Base-by-base conservation (phyloP, 2,888 invertebrate species). In the Yponomeuta sedellus region DNA sequence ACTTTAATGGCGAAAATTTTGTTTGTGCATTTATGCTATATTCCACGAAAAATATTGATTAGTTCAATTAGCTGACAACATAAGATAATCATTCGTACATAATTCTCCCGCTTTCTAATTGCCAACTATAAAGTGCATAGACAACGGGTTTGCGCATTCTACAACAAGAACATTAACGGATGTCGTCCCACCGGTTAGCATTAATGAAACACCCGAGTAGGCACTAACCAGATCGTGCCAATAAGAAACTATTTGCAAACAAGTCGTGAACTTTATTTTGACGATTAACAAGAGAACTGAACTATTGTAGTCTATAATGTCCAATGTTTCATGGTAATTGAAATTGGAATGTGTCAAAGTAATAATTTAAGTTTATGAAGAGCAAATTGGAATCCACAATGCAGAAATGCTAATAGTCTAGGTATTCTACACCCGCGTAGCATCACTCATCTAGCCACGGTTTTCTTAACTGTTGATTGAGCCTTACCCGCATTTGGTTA, bases 401-500 rank as follows among this genome's bases (percentile, higher is more conserved):
- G 40, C 58, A 59, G 40, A 59, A 59, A 61, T 59, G 25, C 8
- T 25, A 34, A 25, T 56, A 76, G 71, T 78, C 77, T 74, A 73
- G 77, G 73, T 34, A 28, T 10, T 19, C 62, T 10, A 67, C 73
- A 70, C 71, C 75, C 75, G 68, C 20, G 62, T 64, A 66, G 52
- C 52, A 66, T 71, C 70, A 65, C 52, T 71, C 69, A 67, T 40
- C 70, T 44, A 39, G 59, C 34, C 28, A n/a, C 34, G 56, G 25
- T n/a, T 62, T 34, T 39, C 44, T 64, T 28, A 64, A 20, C 44
- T 40, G 22, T 12, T 63, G 44, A 79, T 79, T 77, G 77, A 80
- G 84, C 81, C 79, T 75, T 76, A 77, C 75, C 79, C 77, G 79
- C 82, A 81, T 82, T 89, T 86, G 86, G 87, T 86, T 83, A 83